Evolutionary conservation across 2,113 vertebrate genomes (phyloP).

Genomic region (Aleadryas rufinucha): DNA sequence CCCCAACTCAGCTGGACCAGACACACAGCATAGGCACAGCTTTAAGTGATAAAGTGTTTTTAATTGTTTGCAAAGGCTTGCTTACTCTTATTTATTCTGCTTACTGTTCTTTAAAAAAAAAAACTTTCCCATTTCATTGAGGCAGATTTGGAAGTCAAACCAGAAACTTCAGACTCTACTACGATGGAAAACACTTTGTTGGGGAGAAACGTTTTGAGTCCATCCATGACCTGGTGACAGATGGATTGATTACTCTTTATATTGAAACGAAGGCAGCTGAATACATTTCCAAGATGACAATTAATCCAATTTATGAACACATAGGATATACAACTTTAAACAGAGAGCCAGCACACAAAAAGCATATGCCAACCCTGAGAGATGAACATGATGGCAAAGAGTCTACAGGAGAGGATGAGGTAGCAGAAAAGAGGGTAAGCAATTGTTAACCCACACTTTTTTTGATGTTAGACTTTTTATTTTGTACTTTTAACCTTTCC

Average conservation of each 20-base stretch:
- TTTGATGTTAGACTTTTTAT: conserved; percentile 47
- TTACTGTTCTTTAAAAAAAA: conserved; percentile 70
- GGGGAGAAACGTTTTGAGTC: conserved; percentile 88
- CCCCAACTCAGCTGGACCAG: background rate
- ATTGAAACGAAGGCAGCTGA: conserved; percentile 88
- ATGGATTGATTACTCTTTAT: conserved; percentile 89
- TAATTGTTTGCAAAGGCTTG: conserved; percentile 62
- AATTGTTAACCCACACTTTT: conserved; percentile 60
- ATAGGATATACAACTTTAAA: conserved; percentile 92
- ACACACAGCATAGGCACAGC: conserved; percentile 36
- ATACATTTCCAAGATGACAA: conserved; percentile 89
- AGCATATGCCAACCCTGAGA: conserved; percentile 81
- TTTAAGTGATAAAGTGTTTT: conserved; percentile 53
- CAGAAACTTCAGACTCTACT: conserved; percentile 87
- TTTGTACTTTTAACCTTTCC: conserved; percentile 15
- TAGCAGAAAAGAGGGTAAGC: conserved; percentile 92
- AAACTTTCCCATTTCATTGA: conserved; percentile 73
- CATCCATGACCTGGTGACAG: conserved; percentile 87
- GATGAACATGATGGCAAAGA: conserved; percentile 83
- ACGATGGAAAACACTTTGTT: conserved; percentile 88
- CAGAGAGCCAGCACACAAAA: conserved; percentile 92
- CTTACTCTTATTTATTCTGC: conserved; percentile 66
- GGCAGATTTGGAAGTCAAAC: conserved; percentile 88
- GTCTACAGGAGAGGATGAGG: conserved; percentile 79
- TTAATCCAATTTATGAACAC: conserved; percentile 90